Percentiles rank a stretch among this genome's conserved stretches.
Conservation (phyloP, 2,797 vertebrate species). For the Sebastes itinus region DNA sequence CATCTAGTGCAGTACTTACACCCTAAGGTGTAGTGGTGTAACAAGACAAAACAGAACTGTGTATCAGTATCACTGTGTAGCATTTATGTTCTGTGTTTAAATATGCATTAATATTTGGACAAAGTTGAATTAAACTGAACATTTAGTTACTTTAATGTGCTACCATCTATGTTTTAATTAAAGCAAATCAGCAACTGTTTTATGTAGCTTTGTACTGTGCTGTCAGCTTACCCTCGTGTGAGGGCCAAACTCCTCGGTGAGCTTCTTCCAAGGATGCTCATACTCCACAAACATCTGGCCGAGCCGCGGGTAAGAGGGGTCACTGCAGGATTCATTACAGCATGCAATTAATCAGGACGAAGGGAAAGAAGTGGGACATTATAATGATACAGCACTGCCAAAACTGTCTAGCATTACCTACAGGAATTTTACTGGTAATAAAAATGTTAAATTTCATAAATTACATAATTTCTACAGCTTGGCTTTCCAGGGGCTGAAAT, state of each 20-base stretch:
- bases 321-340: conserved; percentile 75
- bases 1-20: background rate
- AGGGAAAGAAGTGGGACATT: background rate
- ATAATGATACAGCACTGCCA: background rate
- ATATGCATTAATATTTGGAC: background rate
- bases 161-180: background rate
- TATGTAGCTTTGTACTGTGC: background rate
- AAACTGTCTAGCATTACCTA: background rate
- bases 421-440: background rate
- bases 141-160: background rate
- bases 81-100: background rate
- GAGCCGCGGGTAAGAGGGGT: conserved; percentile 89
- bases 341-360: background rate
- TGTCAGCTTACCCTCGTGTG: conserved; percentile 87
- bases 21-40: too few species aligned
- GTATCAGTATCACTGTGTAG: background rate
- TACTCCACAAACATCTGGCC: conserved; percentile 94
- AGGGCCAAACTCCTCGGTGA: conserved; percentile 93
- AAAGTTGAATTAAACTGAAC: background rate
- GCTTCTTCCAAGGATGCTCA: conserved; percentile 92
- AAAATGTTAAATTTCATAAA: background rate
- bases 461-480: background rate
- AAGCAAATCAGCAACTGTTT: background rate
- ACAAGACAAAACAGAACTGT: background rate
- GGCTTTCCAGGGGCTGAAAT: background rate